Conservation (phyloP, 2,797 vertebrate genomes). For the Amniataba percoides region DNA sequence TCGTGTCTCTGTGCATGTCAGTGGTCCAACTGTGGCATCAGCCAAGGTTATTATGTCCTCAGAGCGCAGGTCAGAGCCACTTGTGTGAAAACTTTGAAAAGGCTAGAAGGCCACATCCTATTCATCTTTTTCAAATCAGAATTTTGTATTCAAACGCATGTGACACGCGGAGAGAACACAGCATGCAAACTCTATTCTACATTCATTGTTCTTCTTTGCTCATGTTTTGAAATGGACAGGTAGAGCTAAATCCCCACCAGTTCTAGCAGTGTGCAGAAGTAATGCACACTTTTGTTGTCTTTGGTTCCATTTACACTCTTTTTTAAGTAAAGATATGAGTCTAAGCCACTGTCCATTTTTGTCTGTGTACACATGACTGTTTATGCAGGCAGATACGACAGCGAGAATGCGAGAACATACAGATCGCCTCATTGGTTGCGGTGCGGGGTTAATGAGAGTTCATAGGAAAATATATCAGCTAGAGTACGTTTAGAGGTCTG, state of each 20-base stretch:
- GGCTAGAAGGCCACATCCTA: not conserved
- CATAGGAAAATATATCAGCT: constrained; percentile 23
- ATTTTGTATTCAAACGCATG: constrained; percentile 22
- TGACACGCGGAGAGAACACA: not conserved
- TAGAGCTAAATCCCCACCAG: not conserved
- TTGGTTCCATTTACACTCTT: not conserved
- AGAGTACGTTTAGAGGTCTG: constrained; percentile 31
- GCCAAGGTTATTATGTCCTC: not conserved
- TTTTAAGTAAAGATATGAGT: constrained; percentile 6
- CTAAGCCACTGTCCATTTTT: not conserved
- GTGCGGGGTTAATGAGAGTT: constrained; percentile 40
- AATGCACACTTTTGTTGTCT: not conserved
- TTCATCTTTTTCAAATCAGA: constrained; percentile 11
- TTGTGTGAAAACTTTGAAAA: not conserved
- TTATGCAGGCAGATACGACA: not conserved
- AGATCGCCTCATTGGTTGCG: constrained; percentile 32
- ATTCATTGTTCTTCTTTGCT: not conserved
- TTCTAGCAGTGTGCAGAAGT: not conserved
- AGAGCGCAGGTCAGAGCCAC: not conserved
- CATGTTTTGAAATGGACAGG: constrained; percentile 1
- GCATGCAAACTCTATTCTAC: constrained; percentile 8
- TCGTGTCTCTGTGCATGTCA: not conserved
- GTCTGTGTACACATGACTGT: constrained; percentile 2
- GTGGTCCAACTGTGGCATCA: not conserved
- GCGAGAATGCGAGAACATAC: not conserved